Evolutionary conservation across 2,113 vertebrate genomes (phyloP).

Genomic region (Nannobrachium achirus): DNA sequence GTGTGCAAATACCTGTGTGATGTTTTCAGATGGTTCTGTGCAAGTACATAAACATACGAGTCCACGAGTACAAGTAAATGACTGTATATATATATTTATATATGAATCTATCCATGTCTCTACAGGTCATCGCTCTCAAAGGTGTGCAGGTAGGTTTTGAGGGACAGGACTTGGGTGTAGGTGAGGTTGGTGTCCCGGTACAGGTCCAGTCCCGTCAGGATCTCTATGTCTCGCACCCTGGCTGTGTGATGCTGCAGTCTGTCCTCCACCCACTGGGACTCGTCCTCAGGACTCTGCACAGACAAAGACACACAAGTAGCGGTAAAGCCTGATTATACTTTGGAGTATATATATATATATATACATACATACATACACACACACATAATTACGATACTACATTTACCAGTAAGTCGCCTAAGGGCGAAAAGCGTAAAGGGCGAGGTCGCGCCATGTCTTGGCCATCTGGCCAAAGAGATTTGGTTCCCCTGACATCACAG

Average conservation of each 20-base stretch:
- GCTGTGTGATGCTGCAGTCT: constrained; percentile 92
- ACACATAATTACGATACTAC: too few relatives aligned
- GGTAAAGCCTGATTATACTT: background rate
- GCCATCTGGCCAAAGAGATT: too few relatives aligned
- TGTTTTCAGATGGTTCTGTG: background rate
- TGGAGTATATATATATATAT: too few relatives aligned
- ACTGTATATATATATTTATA: background rate
- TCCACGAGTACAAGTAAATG: background rate
- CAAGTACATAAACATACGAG: too few relatives aligned
- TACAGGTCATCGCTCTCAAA: constrained; percentile 92
- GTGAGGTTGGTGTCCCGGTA: constrained; percentile 87
- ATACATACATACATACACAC: too few relatives aligned
- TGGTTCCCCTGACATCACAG: too few relatives aligned
- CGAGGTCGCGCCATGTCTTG: too few relatives aligned
- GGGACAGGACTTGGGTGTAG: constrained; percentile 85
- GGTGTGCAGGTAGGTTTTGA: constrained; percentile 95
- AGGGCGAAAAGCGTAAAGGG: too few relatives aligned
- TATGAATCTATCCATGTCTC: background rate
- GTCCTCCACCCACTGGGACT: constrained; percentile 91
- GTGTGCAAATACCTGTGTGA: background rate
- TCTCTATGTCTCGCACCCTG: constrained; percentile 90
- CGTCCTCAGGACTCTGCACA: constrained; percentile 85
- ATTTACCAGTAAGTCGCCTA: too few relatives aligned
- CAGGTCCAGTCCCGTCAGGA: constrained; percentile 92
- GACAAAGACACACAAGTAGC: background rate